These are phyloP conservation scores for Diaprepes abbreviatus DNA, from an alignment of 2,888 invertebrate genomes.

Conservation along the genomic window DNA sequence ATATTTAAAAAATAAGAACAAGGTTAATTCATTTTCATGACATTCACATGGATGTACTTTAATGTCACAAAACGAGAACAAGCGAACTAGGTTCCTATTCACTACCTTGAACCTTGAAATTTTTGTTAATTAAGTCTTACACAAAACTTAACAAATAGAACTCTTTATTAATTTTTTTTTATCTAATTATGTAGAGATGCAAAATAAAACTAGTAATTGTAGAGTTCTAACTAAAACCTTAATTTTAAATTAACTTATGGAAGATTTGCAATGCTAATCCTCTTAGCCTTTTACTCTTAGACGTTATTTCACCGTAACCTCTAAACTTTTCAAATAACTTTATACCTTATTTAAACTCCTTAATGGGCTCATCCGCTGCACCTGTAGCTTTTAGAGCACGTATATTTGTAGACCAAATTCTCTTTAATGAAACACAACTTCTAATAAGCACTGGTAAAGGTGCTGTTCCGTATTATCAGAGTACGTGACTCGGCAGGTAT, in stretches of 20 bases:
- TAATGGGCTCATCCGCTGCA: slow-evolving; percentile 3
- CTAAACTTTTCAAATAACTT: slow-evolving; percentile 10
- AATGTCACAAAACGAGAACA: no score
- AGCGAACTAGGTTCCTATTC: no score
- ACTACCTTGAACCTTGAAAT: no score
- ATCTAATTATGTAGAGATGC: no score
- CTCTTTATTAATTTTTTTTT: no score
- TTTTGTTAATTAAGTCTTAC: no score
- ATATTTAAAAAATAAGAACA: no score
- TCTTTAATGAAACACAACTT: slow-evolving; percentile 6
- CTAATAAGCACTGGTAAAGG: slow-evolving; percentile 7
- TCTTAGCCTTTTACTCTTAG: not conserved
- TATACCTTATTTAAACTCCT: slow-evolving; percentile 11
- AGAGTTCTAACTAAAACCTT: not conserved
- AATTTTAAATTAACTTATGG: not conserved
- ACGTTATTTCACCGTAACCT: slow-evolving; percentile 1
- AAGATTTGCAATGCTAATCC: slow-evolving; percentile 5
- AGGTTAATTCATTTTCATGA: no score
- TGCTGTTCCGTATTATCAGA: slow-evolving; percentile 1
- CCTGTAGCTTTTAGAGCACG: slow-evolving; percentile 6
- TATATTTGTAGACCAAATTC: slow-evolving; percentile 4
- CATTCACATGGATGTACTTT: no score
- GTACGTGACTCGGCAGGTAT: not conserved
- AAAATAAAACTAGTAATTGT: no score
- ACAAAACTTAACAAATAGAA: no score